Conservation (phyloP, 2,888 invertebrate genomes). For the Argyra leucocephala region DNA sequence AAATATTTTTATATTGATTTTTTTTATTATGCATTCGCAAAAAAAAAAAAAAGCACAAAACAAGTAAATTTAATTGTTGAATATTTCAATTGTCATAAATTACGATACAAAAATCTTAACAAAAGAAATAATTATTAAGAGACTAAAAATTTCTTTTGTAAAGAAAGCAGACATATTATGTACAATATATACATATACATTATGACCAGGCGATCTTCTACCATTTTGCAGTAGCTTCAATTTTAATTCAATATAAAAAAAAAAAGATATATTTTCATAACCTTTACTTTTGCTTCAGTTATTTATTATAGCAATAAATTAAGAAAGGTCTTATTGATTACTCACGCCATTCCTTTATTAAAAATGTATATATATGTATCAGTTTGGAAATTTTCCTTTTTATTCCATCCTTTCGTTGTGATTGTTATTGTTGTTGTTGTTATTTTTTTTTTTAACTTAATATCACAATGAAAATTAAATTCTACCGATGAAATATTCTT, state of each 20-base stretch:
- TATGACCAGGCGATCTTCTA: neutral
- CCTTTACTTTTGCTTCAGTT: constrained; percentile 21
- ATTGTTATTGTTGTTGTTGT: neutral
- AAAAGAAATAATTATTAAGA: no score
- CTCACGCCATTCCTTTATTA: constrained; percentile 19
- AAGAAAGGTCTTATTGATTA: constrained; percentile 22
- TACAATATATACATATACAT: no score
- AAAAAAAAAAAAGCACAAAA: no score
- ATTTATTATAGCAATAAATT: constrained; percentile 24
- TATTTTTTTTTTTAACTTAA: neutral
- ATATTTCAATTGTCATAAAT: no score
- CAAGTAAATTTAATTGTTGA: no score
- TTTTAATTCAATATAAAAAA: neutral
- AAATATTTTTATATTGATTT: no score
- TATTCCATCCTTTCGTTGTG: neutral
- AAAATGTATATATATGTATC: neutral
- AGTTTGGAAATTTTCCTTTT: neutral
- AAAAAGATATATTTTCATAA: constrained; percentile 22
- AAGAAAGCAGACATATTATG: no score
- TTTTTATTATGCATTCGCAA: no score
- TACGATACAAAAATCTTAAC: no score
- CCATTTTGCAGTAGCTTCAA: neutral
- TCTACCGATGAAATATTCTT: constrained; percentile 1
- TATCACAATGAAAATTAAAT: neutral
- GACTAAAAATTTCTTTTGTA: no score